Percentiles rank a stretch among this genome's conserved stretches.
Conservation (phyloP, 2,888 invertebrate genomes). For the Amphipyra berbera region DNA sequence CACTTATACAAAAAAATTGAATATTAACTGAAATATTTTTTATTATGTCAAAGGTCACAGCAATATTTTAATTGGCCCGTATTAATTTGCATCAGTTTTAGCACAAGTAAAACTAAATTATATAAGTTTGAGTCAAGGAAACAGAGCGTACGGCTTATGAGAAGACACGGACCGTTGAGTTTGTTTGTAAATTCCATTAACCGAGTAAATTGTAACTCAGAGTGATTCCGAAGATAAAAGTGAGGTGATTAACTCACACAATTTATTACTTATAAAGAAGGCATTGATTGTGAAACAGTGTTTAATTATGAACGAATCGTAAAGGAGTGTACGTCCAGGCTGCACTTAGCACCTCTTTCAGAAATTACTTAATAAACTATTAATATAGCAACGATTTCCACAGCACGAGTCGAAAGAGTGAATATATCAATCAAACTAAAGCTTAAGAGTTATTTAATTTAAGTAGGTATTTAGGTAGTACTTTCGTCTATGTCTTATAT, state of each 20-base stretch:
- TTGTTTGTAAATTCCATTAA: constrained; percentile 57
- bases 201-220: constrained; percentile 43
- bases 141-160: constrained; percentile 65
- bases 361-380: constrained; percentile 18
- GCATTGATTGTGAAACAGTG: constrained; percentile 17
- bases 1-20: background rate
- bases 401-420: background rate
- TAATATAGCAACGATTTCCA: constrained; percentile 1
- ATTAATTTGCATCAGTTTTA: constrained; percentile 52
- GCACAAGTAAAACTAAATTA: constrained; percentile 43
- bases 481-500: constrained; percentile 10
- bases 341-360: constrained; percentile 11
- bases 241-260: constrained; percentile 25
- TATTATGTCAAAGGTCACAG: constrained; percentile 42
- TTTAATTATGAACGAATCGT: background rate
- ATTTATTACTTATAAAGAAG: constrained; percentile 23
- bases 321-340: background rate
- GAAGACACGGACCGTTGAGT: constrained; percentile 59
- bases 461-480: too few species aligned
- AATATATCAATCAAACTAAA: constrained; percentile 27
- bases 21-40: background rate
- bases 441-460: too few species aligned
- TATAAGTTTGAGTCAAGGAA: constrained; percentile 60
- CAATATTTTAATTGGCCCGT: constrained; percentile 28
- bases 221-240: constrained; percentile 32